Evolutionary conservation across 2,888 invertebrate genomes (phyloP), one percentile per base, ranked within the genome.

Genomic region (Drosophila demipolita): DNA sequence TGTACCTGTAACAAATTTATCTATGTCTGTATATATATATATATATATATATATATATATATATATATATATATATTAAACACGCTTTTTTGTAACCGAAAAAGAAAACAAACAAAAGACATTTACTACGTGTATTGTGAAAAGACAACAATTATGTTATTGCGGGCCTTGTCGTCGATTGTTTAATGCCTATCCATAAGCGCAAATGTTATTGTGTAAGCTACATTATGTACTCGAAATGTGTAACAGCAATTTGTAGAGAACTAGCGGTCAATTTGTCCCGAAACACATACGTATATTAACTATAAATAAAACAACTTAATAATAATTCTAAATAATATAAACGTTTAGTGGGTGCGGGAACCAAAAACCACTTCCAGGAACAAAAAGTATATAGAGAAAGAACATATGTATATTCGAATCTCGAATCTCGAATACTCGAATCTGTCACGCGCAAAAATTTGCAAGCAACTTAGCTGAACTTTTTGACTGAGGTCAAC

Each of bases 221-320:
- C 66, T 38, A 72, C 67, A 75, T 73, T 75, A 66, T 68, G 62
- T 82, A 83, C 67, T 69, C 75, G 33, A 81, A 71, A 75, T 78
- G 73, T 83, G 66, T 66, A 82, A 65, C 65, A 66, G 71, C 65
- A 62, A 15, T n/a, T 45, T 64, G 66, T 77, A 67, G 38, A 48
- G 62, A 53, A 67, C 59, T 73, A 68, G 61, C 65, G 62, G 72
- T 83, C 74, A 86, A 87, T 83, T 81, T 78, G 66, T 68, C 66
- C 69, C 65, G 72, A 68, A 74, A 42, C 55, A 45, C 12, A 15
- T 87, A 87, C 83, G 75, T 74, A 65, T 63, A 53, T 59, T 68
- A 81, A 72, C 55, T 63, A 81, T 74, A 78, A 83, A 87, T 87
- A 83, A 87, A 83, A 52, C 62, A 75, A 82, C 73, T 83, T 74